These are phyloP conservation scores for Oxyruncus cristatus DNA, from an alignment of 2,113 vertebrate species.

Conservation along the genomic window DNA sequence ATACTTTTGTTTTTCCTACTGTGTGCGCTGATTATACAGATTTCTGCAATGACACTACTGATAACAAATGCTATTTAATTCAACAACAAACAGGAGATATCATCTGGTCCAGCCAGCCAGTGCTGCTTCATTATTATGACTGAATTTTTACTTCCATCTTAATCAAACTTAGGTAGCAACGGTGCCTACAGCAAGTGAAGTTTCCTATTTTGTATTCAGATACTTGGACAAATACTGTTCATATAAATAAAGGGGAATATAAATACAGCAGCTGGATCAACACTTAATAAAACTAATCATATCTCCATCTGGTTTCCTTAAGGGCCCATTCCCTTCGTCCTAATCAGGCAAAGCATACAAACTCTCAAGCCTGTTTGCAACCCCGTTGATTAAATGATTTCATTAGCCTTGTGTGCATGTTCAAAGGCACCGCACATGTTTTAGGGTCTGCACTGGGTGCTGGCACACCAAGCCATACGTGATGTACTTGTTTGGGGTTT, in stretches of 20 bases:
- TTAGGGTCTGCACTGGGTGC: not conserved
- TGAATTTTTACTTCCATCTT: constrained; percentile 15
- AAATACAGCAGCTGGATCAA: constrained; percentile 59
- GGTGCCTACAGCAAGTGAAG: constrained; percentile 13
- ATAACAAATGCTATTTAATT: constrained; percentile 17
- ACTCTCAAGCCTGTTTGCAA: constrained; percentile 48
- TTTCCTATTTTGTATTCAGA: constrained; percentile 38
- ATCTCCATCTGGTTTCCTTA: constrained; percentile 46
- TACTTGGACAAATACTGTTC: constrained; percentile 52
- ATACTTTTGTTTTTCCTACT: not conserved
- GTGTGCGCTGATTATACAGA: not conserved
- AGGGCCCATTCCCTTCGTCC: constrained; percentile 44
- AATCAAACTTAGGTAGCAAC: constrained; percentile 16
- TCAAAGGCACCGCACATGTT: not conserved
- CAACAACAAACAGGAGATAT: not conserved
- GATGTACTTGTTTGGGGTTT: not conserved
- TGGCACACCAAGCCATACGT: not conserved
- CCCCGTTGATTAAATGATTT: constrained; percentile 54
- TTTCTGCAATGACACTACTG: not conserved
- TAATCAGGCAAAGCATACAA: constrained; percentile 48
- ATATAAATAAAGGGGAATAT: constrained; percentile 45
- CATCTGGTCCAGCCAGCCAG: not conserved
- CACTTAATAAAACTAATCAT: constrained; percentile 65
- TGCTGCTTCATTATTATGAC: not conserved
- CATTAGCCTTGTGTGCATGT: constrained; percentile 8